Base-by-base conservation (phyloP, 2,113 vertebrate genomes). In the Barbus barbus region DNA sequence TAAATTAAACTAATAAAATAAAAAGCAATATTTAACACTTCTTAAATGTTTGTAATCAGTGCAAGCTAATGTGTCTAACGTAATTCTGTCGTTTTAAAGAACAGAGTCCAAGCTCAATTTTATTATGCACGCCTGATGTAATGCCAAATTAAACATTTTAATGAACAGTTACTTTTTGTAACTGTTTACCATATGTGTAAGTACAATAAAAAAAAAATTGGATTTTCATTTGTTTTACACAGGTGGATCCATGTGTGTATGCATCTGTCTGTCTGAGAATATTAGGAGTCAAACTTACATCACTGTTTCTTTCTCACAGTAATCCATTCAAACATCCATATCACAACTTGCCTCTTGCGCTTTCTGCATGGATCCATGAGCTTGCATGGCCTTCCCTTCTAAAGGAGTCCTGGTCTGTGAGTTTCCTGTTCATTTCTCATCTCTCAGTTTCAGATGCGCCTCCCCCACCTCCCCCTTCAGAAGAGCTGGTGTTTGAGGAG, bases 371-470 rank as follows among this genome's bases (percentile, higher is more conserved):
- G 41, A 79, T 36, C 28, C 48, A 77, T 79, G n/a, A 31, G 67
- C 31, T 44, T 86, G 81, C 81, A 79, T 79, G 65, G 20, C 24
- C 20, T 71, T 60, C 44, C 5, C 26, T 0, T 78, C 41, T 60
- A 24, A 28, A 71, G 20, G 9, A 38, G 26, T 78, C 12, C 4
- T 69, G 36, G 6, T 56, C 44, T 9, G 12, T 48, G 78, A 16
- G 14, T 36, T 8, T 75, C 26, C 24, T 38, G 36, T 63, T 83
- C n/a, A 84, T 44, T 20, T 13, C 65, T 46, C 9, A 14, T 33
- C 7, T 24, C 86, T 90, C 89, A 97, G 96, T 98, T 95, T 95
- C 97, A 94, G 97, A 99, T 53, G 89, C 93, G 20, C 94, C 96
- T 48, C 96, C 96, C 28, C 94, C 96, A 0, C 95, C 96, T 22